phyloP scores from a whole-genome alignment of 2,797 vertebrate species.

The Anas bahamensis region DNA sequence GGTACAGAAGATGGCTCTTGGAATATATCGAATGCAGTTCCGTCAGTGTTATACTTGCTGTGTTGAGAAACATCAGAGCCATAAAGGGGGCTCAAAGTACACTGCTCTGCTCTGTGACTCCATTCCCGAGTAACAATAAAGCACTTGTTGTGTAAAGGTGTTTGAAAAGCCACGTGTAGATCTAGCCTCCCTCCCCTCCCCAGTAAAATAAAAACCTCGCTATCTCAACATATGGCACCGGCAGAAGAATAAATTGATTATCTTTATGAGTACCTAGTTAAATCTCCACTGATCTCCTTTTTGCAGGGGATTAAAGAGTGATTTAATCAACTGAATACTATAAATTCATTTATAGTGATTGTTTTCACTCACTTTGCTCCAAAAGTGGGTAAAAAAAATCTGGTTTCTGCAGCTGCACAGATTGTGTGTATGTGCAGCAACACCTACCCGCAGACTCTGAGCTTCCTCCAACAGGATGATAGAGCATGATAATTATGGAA shows the following conservation, averaged over 20 bases:
- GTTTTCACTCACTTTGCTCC: background rate
- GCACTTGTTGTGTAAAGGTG: background rate
- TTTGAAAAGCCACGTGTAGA: background rate
- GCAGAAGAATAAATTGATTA: background rate
- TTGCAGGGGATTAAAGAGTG: background rate
- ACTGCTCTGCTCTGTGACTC: background rate
- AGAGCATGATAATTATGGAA: background rate
- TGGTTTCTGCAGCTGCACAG: background rate
- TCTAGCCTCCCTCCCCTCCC: background rate
- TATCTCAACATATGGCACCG: background rate
- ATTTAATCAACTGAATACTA: slow-evolving; percentile 15
- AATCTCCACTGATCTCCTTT: background rate
- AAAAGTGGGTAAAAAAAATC: background rate
- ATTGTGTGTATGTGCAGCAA: background rate
- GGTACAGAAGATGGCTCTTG: background rate
- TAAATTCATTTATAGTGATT: background rate
- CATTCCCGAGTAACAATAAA: background rate
- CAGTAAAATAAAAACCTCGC: accelerated
- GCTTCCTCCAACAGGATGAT: background rate
- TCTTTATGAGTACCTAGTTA: background rate
- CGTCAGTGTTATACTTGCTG: background rate
- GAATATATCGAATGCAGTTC: background rate
- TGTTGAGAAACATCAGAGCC: background rate
- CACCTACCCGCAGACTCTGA: background rate
- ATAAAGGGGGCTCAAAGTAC: no score